These are phyloP conservation scores for Campoletis raptor DNA, from an alignment of 2,888 invertebrate species.

Conservation along the genomic window DNA sequence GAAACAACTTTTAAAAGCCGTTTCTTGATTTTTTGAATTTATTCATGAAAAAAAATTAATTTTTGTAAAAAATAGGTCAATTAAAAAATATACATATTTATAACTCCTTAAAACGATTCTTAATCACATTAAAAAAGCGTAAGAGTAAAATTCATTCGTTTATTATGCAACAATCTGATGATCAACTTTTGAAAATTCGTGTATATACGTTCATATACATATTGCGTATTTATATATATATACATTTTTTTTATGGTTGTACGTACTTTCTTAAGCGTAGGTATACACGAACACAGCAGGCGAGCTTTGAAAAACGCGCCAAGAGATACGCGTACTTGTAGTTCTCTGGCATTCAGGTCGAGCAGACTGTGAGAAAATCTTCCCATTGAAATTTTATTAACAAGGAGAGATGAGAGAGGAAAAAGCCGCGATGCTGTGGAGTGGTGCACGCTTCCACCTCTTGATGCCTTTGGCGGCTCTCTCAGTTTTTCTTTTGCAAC, in stretches of 20 bases:
- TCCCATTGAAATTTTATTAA: conserved; percentile 83
- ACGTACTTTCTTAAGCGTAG: neutral
- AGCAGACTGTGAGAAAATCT: conserved; percentile 82
- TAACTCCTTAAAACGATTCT: too few species aligned
- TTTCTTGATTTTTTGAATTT: too few species aligned
- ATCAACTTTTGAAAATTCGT: too few species aligned
- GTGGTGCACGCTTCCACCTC: conserved; percentile 37
- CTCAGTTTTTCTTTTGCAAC: conserved; percentile 34
- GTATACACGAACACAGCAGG: conserved; percentile 62
- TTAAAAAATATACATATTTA: too few species aligned
- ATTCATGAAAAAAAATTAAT: too few species aligned
- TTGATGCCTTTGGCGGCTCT: conserved; percentile 76
- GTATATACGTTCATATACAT: neutral
- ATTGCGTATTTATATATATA: neutral
- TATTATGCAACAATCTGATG: too few species aligned
- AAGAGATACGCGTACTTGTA: conserved; percentile 58
- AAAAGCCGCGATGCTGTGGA: conserved; percentile 75
- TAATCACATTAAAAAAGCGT: too few species aligned
- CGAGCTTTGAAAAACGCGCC: conserved; percentile 57
- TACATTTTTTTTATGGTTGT: neutral
- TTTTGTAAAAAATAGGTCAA: too few species aligned
- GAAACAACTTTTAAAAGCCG: too few species aligned
- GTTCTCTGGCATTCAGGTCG: conserved; percentile 63
- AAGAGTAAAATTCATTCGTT: too few species aligned
- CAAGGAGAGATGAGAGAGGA: conserved; percentile 76